These are phyloP conservation scores for Potamilus streckersoni DNA, from an alignment of 1,140 invertebrate genomes.

Conservation along the genomic window DNA sequence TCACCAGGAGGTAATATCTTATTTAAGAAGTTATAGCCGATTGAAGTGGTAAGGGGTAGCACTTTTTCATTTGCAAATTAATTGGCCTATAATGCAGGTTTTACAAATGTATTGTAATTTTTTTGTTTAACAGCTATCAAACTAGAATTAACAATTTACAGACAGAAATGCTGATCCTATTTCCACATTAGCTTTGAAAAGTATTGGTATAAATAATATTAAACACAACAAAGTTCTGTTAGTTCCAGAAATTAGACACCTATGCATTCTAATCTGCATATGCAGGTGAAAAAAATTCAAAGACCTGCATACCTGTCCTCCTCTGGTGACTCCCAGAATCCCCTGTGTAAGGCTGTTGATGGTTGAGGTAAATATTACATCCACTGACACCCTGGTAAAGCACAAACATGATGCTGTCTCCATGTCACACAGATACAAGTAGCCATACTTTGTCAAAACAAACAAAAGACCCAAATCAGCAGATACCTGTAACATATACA, in stretches of 20 bases:
- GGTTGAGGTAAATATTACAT: conserved; percentile 65
- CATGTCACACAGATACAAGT: conserved; percentile 67
- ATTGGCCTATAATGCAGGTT: no score
- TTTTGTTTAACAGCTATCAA: no score
- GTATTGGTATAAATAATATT: not conserved
- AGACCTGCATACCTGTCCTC: conserved; percentile 59
- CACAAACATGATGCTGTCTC: conserved; percentile 65
- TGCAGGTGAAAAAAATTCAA: not conserved
- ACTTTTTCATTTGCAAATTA: no score
- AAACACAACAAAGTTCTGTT: not conserved
- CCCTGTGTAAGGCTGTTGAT: conserved; percentile 66
- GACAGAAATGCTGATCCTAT: not conserved
- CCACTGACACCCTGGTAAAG: conserved; percentile 57
- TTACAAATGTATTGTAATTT: no score
- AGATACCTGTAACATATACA: conserved; percentile 57
- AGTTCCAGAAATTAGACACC: not conserved
- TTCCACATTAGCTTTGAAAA: not conserved
- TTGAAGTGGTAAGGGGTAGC: no score
- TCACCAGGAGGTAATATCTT: no score
- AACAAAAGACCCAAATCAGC: conserved; percentile 64
- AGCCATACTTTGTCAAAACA: conserved; percentile 67
- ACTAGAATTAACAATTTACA: no score
- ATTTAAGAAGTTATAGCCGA: no score
- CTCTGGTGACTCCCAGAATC: conserved; percentile 64
- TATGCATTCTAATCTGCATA: not conserved